These are phyloP conservation scores for Acinonyx jubatus DNA, from an alignment of 2,113 vertebrate species.

Conservation along the genomic window DNA sequence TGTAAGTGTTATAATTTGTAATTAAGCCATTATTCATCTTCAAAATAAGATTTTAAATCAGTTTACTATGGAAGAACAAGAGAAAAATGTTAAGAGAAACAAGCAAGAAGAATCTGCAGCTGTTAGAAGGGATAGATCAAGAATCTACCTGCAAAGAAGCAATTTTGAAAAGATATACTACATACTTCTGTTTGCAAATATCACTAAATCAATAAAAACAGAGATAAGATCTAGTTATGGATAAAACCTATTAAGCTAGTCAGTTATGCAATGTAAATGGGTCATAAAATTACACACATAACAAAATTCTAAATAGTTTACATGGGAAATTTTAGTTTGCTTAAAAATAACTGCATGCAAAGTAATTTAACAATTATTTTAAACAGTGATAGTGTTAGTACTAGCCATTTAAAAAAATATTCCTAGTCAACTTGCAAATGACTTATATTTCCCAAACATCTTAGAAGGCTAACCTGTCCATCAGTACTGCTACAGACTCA, in stretches of 20 bases:
- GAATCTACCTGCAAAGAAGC: slow-evolving; percentile 73
- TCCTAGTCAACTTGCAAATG: background rate
- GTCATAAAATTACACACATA: slow-evolving; percentile 49
- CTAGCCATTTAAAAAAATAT: background rate
- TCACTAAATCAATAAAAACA: slow-evolving; percentile 61
- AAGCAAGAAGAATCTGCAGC: slow-evolving; percentile 71
- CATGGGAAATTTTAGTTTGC: slow-evolving; percentile 63
- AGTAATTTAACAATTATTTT: slow-evolving; percentile 60
- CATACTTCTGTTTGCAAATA: slow-evolving; percentile 55
- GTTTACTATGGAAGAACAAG: slow-evolving; percentile 68
- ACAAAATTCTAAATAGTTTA: slow-evolving; percentile 52
- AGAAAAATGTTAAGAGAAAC: slow-evolving; percentile 71
- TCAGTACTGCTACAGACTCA: background rate
- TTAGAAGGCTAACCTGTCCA: slow-evolving; percentile 19
- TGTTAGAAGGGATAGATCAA: slow-evolving; percentile 75
- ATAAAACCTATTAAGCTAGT: slow-evolving; percentile 58
- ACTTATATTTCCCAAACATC: slow-evolving; percentile 33
- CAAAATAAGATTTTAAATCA: slow-evolving; percentile 62
- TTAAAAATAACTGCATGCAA: slow-evolving; percentile 73
- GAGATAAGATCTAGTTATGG: slow-evolving; percentile 45
- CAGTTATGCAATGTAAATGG: slow-evolving; percentile 48
- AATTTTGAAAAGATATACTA: slow-evolving; percentile 58
- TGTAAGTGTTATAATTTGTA: slow-evolving; percentile 82
- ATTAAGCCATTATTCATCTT: slow-evolving; percentile 67
- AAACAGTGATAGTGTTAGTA: slow-evolving; percentile 68